A percentile compares a stretch with the other conserved stretches of the same genome.
Evolutionary conservation across 2,113 vertebrate species (phyloP).

Genomic region (Pristiophorus japonicus): DNA sequence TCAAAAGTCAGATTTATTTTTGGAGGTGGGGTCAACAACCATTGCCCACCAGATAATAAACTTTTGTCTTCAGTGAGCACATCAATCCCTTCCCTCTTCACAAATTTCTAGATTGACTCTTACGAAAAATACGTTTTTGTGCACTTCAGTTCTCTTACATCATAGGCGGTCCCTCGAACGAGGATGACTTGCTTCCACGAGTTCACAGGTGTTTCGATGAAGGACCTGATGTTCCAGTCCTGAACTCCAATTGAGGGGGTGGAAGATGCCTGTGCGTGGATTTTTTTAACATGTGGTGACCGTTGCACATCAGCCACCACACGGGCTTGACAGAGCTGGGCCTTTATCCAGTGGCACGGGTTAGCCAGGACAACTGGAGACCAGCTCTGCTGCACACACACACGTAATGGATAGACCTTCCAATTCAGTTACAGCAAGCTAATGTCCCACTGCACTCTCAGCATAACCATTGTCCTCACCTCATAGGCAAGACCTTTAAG

Average conservation of each 20-base stretch:
- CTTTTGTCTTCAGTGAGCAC: not conserved
- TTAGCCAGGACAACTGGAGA: no score
- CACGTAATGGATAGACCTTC: not conserved
- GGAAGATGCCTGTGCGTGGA: no score
- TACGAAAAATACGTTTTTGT: not conserved
- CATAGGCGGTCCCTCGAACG: no score
- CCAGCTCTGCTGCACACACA: no score
- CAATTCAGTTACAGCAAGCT: not conserved
- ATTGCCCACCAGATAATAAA: not conserved
- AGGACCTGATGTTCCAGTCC: no score
- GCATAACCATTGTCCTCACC: not conserved
- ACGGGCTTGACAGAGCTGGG: no score
- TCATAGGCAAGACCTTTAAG: not conserved
- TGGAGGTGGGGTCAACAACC: not conserved
- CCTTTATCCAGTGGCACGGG: no score
- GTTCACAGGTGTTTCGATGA: no score
- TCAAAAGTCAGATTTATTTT: not conserved
- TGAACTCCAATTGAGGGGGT: no score
- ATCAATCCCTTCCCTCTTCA: not conserved
- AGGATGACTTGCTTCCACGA: no score
- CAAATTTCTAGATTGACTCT: not conserved
- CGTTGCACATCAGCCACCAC: no score
- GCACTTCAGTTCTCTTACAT: not conserved
- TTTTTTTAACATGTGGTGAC: no score
- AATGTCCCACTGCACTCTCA: not conserved